Base-by-base conservation (phyloP, 2,113 vertebrate genomes). In the Piprites chloris region DNA sequence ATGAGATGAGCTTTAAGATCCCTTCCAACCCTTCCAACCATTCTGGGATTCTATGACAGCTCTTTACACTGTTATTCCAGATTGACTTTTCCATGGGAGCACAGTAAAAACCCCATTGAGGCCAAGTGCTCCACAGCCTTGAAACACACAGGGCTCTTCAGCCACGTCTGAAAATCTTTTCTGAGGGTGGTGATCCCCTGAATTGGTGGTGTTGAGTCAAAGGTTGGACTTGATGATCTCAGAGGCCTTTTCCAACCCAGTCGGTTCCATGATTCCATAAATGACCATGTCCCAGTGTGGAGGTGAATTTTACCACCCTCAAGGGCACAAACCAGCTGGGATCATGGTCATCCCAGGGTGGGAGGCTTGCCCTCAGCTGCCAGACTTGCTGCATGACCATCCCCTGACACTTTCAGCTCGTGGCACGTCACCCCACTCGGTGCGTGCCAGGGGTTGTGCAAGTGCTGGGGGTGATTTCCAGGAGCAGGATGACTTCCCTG, bases 331-430 rank as follows among this genome's bases (percentile, higher is more conserved):
- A 13, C 3, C 44, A 50, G 11, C 0, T 33, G 71, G 10, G 10
- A 0, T 22, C 20, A 8, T 14, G 12, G 12, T 19, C 6, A 4
- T 7, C 35, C 55, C 15, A 1, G 58, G 3, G 0, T 1, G 5
- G 23, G 27, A 67, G 35, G 39, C 9, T 46, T 69, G 49, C 18
- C 37, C 86, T 63, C 2, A 1, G 33, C 32, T 62, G 39, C 65
- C 73, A 52, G 55, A 1, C 6, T 62, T 27, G 26, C 72, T 55
- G 23, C 42, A 5, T 6, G 35, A 21, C 19, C 16, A 0, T 11
- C 13, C 52, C 63, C 44, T 62, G 73, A 5, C 59, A 8, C 37
- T 12, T 9, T 3, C 53, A 65, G 63, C 32, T 89, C 44, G 10
- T 15, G 32, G 22, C 26, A 23, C 3, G 1, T 78, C 37, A 23